Conservation (phyloP, 2,797 vertebrate species). For the Ceryle rudis region DNA sequence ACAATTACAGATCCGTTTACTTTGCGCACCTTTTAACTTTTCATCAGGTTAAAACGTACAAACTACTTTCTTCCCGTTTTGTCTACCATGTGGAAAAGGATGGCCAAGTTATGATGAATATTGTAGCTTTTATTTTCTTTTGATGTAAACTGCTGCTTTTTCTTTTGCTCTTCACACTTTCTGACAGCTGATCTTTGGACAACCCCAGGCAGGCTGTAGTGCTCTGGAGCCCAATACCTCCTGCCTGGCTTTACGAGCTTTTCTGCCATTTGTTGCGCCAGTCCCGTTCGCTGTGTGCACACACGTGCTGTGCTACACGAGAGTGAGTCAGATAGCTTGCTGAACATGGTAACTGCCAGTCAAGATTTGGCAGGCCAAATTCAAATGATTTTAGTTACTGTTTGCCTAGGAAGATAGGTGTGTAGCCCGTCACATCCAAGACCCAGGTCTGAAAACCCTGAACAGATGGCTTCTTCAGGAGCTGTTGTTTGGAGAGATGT, state of each 20-base stretch:
- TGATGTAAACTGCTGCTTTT: not conserved
- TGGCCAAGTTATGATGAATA: not conserved
- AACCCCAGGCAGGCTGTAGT: not conserved
- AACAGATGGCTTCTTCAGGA: not conserved
- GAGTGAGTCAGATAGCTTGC: not conserved
- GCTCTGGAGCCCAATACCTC: not conserved
- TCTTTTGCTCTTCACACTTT: not conserved
- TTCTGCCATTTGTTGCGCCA: slow-evolving; percentile 5
- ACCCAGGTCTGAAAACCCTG: not conserved
- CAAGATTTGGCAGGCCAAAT: slow-evolving; percentile 7
- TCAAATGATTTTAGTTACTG: not conserved
- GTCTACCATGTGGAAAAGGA: not conserved
- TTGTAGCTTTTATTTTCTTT: not conserved
- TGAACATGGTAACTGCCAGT: not conserved
- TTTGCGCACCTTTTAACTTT: not conserved
- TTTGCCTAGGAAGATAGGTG: not conserved
- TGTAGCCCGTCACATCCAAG: not conserved
- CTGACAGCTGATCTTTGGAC: not conserved
- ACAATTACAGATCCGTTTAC: not conserved
- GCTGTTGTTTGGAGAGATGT: not conserved
- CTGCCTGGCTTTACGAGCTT: not conserved
- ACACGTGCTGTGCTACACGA: not conserved
- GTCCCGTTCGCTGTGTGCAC: not conserved
- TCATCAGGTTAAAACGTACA: not conserved
- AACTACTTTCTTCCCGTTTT: not conserved